phyloP scores from a whole-genome alignment of 1,140 invertebrate species.

The Leptinotarsa lineolata region DNA sequence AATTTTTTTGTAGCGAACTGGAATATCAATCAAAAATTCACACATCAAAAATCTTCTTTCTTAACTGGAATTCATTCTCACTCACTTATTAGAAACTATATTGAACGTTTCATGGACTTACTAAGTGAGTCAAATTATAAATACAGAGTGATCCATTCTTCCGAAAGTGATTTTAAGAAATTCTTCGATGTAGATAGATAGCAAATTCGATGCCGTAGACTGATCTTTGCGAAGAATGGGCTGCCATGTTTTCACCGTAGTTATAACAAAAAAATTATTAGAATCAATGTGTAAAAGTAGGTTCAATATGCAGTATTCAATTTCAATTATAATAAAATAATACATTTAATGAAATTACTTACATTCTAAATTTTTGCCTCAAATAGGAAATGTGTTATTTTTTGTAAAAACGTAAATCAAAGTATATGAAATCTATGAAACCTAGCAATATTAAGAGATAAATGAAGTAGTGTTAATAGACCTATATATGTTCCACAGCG shows the following conservation, averaged over 20 bases:
- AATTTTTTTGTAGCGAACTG: not conserved
- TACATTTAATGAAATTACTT: conserved; percentile 31
- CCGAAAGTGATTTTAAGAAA: conserved; percentile 25
- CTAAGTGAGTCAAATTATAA: conserved; percentile 39
- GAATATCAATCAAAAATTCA: not conserved
- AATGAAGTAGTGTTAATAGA: conserved; percentile 15
- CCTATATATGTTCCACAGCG: conserved; percentile 21
- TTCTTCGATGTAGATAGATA: conserved; percentile 8
- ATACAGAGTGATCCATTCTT: conserved; percentile 1
- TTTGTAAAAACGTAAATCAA: conserved; percentile 36
- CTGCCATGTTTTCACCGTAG: not conserved
- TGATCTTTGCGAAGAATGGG: conserved; percentile 9
- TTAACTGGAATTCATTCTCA: conserved; percentile 3
- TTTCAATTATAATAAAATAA: conserved; percentile 28
- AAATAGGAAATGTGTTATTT: conserved; percentile 34
- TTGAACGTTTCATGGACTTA: conserved; percentile 36
- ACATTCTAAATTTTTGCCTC: conserved; percentile 51
- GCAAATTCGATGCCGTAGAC: not conserved
- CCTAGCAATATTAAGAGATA: conserved; percentile 31
- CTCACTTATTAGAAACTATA: conserved; percentile 27
- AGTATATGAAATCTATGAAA: conserved; percentile 35
- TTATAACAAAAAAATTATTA: conserved; percentile 28
- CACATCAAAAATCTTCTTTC: not conserved
- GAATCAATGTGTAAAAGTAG: conserved; percentile 30
- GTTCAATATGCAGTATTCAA: conserved; percentile 26